Base-by-base conservation (phyloP, 2,888 invertebrate species). In the Hyppa rectilinea region DNA sequence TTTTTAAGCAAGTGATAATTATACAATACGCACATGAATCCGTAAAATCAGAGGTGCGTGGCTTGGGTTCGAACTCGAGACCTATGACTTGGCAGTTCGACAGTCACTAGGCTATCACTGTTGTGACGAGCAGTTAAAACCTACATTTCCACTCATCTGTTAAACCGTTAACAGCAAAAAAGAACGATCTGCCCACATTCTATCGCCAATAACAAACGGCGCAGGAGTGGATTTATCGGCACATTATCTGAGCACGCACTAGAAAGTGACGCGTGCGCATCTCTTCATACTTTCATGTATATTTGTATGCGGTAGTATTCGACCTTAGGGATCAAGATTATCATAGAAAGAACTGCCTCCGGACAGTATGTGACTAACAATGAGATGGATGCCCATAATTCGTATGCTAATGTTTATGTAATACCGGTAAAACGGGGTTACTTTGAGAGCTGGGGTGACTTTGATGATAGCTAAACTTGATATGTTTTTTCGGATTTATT, bases 251-350 rank as follows among this genome's bases (percentile, higher is more conserved):
- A 43, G 43, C 78, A 81, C 83, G 81, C 81, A 76, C 71, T 63
- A 71, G 83, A 83, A 82, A 82, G 82, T 71, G 69, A 73, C 74
- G 69, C 75, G 59, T 60, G 75, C 81, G 63, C 80, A 80, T 78
- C 69, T 74, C 74, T 63, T 70, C 61, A 78, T 73, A 72, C 85
- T 87, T 86, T 85, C 86, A 78, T 84, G 76, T 70, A 65, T 69
- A 65, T 78, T 75, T 62, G 75, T 85, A 85, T 85, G 78, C 81
- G 58, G 69, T 71, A 75, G 76, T 73, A 29, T 56, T 31, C 20
- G 70, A 74, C 88, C 81, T 74, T 62, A 61, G 87, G 85, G 87
- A 85, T 83, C 78, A 70, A 34, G 7, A 85, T 88, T 86, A 80
- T 67, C 88, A 88, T 88, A 84, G 85, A 86, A 85, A 85, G 85